phyloP scores from a whole-genome alignment of 2,797 vertebrate genomes.

The Scyliorhinus canicula region DNA sequence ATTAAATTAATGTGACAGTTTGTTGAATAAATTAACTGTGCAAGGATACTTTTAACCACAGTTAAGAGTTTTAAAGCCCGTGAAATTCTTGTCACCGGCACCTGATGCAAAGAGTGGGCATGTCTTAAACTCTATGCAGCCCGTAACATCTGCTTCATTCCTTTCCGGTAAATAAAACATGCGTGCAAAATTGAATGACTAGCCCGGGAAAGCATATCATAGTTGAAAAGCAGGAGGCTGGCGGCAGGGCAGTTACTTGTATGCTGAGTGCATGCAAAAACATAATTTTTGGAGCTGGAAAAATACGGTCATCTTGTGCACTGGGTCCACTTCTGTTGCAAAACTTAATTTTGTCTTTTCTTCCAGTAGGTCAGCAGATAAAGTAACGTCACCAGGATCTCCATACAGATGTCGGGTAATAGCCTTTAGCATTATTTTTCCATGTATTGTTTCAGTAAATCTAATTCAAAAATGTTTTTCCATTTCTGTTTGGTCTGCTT shows the following conservation, averaged over 20 bases:
- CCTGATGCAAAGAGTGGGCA: not conserved
- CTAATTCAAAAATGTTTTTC: not conserved
- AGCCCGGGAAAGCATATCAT: not conserved
- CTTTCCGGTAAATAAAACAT: no score
- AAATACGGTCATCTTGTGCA: not conserved
- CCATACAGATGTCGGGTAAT: conserved; percentile 77
- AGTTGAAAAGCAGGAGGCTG: not conserved
- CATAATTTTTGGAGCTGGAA: no score
- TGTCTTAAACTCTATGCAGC: not conserved
- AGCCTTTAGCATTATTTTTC: not conserved
- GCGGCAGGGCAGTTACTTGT: not conserved
- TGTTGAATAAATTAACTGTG: not conserved
- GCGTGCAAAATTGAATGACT: not conserved
- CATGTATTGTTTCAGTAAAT: not conserved
- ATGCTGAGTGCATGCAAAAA: not conserved
- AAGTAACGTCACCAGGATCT: conserved; percentile 72
- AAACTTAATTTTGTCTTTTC: conserved; percentile 41
- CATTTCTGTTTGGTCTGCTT: not conserved
- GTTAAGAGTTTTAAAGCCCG: not conserved
- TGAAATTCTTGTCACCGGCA: not conserved
- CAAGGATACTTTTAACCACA: not conserved
- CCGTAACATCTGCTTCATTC: not conserved
- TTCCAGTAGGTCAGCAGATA: conserved; percentile 76
- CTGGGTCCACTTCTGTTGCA: not conserved
- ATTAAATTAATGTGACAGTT: not conserved